Evolutionary conservation across 1,140 invertebrate genomes (phyloP), one percentile per base, ranked within the genome.

Genomic region (Ceratosolen solmsi): DNA sequence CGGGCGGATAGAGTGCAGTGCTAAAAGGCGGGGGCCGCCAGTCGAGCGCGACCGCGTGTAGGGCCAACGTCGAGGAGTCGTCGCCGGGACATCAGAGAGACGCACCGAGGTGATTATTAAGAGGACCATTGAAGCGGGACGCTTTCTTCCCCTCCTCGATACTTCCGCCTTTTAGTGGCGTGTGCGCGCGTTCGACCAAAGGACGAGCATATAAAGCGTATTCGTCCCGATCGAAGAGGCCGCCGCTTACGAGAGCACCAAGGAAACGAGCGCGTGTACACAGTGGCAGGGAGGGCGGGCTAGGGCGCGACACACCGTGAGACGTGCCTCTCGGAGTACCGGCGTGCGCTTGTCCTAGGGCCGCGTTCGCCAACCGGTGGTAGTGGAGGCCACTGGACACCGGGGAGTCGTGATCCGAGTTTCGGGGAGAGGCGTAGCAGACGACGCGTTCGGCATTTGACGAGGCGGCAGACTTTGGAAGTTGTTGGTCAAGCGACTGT

Each of bases 11-110:
- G 75, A 79, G 33, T 73, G 82, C 72, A 58, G 82, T 74, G 84
- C 73, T 86, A 85, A 87, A 87, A 88, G 85, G 80, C 86, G 84
- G 81, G 46, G 84, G 86, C 80, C 78, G 85, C 84, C 85, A 89
- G 86, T 89, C 83, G 85, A 87, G 86, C 84, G 86, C 86, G 87
- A 86, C 85, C 87, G 87, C 87, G 85, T 88, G 88, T 84, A 81
- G 81, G 75, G 84, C 65, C 36, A 85, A 82, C 80, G 82, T 30
- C 82, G 68, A n/a, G 9, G 41, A 49, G 25, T 46, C 9, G 41
- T 3, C 33, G 73, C 22, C 36, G 54, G 5, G 27, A 27, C 41
- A 22, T 5, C 41, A 46, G 13, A 46, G 41, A 13, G 13, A 46
- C n/a, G n/a, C n/a, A 13, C 41, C 41, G 41, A 46, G 41, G 5